phyloP scores from a whole-genome alignment of 2,113 vertebrate species.

The Eudorcas thomsonii region DNA sequence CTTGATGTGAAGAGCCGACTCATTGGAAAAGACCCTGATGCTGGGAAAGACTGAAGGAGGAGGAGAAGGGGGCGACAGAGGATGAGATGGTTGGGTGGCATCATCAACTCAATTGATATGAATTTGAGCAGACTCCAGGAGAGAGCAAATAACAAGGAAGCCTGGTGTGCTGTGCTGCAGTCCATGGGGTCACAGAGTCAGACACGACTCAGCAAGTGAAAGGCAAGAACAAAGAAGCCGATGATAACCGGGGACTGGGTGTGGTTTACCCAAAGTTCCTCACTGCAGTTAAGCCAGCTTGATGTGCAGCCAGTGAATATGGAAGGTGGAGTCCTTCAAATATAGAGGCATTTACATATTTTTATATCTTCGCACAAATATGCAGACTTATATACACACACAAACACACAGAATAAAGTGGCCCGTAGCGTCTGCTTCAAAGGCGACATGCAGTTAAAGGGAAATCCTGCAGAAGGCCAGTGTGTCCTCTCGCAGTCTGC shows the following conservation, averaged over 20 bases:
- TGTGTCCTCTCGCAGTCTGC: fast-evolving
- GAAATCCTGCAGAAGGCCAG: fast-evolving
- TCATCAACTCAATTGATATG: fast-evolving
- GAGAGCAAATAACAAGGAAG: not conserved
- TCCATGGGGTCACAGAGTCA: not conserved
- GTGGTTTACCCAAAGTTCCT: fast-evolving
- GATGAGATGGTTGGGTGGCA: not conserved
- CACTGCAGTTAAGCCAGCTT: fast-evolving
- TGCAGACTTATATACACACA: not conserved
- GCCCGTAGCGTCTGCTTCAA: fast-evolving
- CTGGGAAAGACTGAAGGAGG: not conserved
- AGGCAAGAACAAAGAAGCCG: not conserved
- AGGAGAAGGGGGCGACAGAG: not conserved
- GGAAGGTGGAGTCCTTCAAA: not conserved
- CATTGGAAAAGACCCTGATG: not conserved
- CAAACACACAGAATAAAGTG: not conserved
- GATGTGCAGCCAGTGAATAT: fast-evolving
- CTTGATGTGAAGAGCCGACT: not conserved
- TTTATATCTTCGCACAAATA: not conserved
- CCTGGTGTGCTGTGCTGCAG: not conserved
- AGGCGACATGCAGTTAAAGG: fast-evolving
- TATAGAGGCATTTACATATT: not conserved
- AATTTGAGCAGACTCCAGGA: not conserved
- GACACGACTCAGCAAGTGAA: not conserved
- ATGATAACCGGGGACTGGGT: fast-evolving